Conservation (phyloP, 1,140 invertebrate species). For the Caenorhabditis brenneri region DNA sequence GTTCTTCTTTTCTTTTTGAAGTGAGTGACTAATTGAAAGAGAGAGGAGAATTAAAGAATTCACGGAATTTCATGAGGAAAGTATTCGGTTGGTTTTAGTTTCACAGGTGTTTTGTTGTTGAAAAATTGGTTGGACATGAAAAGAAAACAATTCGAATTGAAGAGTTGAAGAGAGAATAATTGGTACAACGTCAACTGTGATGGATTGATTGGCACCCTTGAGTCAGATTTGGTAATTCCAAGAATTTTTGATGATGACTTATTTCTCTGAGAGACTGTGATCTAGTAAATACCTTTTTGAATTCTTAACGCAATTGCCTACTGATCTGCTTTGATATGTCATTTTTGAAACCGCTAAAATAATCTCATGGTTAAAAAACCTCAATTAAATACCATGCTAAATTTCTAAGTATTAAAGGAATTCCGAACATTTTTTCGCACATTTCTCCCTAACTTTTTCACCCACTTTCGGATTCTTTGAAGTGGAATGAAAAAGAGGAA, state of each 20-base stretch:
- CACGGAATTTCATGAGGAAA: neutral
- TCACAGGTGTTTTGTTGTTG: too few species aligned
- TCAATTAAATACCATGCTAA: too few species aligned
- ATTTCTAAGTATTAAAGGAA: neutral
- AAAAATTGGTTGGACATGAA: too few species aligned
- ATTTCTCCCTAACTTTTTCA: neutral
- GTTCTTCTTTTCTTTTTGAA: neutral
- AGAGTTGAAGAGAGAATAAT: neutral
- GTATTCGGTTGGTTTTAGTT: neutral
- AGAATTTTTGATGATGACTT: too few species aligned
- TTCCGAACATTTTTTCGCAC: neutral
- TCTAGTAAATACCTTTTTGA: too few species aligned
- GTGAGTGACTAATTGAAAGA: conserved; percentile 18
- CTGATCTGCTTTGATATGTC: too few species aligned
- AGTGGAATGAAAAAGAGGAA: conserved; percentile 1
- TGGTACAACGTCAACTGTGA: neutral
- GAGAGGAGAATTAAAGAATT: neutral
- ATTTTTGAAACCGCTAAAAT: too few species aligned
- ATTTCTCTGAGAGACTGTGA: too few species aligned
- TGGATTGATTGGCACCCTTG: neutral
- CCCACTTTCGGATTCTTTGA: conserved; percentile 6
- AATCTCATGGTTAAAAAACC: too few species aligned
- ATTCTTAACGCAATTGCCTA: too few species aligned
- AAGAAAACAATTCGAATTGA: neutral
- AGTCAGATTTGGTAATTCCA: neutral